A percentile compares a stretch with the other conserved stretches of the same genome.
phyloP scores from a whole-genome alignment of 1,140 invertebrate genomes.

The Leptonema lineaticorne region DNA sequence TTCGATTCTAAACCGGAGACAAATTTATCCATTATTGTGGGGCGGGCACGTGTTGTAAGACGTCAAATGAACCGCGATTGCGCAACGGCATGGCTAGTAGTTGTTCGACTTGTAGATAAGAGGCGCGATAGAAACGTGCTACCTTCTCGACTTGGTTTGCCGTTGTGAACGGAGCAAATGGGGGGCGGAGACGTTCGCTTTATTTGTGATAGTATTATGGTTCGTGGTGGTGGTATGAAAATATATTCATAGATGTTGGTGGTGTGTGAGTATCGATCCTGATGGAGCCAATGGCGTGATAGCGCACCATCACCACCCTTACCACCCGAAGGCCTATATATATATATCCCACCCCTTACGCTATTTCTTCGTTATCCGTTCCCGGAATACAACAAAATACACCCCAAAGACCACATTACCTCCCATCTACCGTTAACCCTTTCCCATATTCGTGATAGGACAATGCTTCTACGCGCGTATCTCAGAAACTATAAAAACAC shows the following conservation, averaged over 20 bases:
- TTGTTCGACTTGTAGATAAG: too few relatives aligned
- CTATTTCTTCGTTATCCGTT: too few relatives aligned
- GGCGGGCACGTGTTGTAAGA: background rate
- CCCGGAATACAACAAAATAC: background rate
- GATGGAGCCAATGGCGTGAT: slow-evolving; percentile 11
- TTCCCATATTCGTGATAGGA: background rate
- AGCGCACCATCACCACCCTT: background rate
- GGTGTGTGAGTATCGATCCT: slow-evolving; percentile 38
- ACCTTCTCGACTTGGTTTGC: slow-evolving; percentile 1
- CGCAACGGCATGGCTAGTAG: background rate
- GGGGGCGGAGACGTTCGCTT: background rate
- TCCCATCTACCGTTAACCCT: background rate
- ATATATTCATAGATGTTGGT: too few relatives aligned
- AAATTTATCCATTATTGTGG: background rate
- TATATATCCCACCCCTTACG: background rate
- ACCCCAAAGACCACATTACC: background rate
- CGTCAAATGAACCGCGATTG: slow-evolving; percentile 3
- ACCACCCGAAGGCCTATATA: too few relatives aligned
- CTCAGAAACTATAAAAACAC: background rate
- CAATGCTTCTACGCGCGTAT: background rate
- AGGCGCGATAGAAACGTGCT: background rate
- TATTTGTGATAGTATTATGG: too few relatives aligned
- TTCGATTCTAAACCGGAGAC: background rate
- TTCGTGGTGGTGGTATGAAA: too few relatives aligned
- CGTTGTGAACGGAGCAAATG: background rate